Evolutionary conservation across 2,888 invertebrate genomes (phyloP).

Genomic region (Cantharis nigra): DNA sequence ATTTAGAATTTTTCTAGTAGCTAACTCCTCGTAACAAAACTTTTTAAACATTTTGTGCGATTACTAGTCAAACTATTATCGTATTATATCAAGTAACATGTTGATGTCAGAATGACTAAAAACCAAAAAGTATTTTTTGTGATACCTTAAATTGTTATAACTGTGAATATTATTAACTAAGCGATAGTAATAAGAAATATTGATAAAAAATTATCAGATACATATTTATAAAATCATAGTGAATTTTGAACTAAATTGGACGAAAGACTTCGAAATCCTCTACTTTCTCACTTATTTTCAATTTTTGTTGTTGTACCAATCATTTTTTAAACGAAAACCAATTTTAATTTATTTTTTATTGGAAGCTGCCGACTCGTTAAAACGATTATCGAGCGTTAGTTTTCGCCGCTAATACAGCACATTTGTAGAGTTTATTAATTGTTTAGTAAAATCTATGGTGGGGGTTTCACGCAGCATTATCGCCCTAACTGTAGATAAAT

Average conservation of each 20-base stretch:
- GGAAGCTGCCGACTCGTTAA: background rate
- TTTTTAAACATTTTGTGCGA: background rate
- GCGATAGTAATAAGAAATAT: conserved; percentile 4
- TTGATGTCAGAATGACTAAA: conserved; percentile 16
- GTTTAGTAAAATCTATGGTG: background rate
- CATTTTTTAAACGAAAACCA: background rate
- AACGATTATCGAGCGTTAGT: background rate
- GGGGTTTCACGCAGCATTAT: background rate
- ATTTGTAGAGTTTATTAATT: background rate
- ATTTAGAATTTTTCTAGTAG: background rate
- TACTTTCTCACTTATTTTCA: background rate
- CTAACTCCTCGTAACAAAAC: background rate
- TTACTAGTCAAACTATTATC: background rate
- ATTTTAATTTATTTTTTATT: background rate
- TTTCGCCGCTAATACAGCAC: background rate
- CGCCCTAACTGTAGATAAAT: background rate
- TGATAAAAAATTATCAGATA: conserved; percentile 13
- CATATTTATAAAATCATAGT: conserved; percentile 6
- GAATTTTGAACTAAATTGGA: conserved; percentile 7
- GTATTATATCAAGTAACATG: background rate
- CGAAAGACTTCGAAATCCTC: background rate
- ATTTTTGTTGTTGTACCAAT: background rate
- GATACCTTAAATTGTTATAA: conserved; percentile 49
- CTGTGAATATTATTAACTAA: conserved; percentile 23
- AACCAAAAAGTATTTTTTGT: conserved; percentile 51